phyloP scores from a whole-genome alignment of 2,113 vertebrate species.

The Mystacornis crossleyi region DNA sequence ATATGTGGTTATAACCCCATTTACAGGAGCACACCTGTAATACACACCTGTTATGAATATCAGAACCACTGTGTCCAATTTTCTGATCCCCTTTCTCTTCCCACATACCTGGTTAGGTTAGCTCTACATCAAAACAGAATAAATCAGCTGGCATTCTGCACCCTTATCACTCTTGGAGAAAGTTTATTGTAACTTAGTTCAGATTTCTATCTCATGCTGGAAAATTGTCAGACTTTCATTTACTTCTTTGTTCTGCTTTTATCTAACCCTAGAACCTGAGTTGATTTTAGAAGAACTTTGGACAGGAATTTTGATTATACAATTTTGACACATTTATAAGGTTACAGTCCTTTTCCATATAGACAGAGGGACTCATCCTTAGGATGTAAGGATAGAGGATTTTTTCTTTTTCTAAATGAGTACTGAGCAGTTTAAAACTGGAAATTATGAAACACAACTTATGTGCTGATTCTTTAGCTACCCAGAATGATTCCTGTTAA shows the following conservation, averaged over 20 bases:
- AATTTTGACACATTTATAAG: not conserved
- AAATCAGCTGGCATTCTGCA: not conserved
- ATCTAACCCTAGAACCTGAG: not conserved
- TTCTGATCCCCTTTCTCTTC: not conserved
- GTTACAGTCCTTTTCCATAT: not conserved
- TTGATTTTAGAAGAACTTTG: not conserved
- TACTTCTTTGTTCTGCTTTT: not conserved
- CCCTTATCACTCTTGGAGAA: not conserved
- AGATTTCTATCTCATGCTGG: not conserved
- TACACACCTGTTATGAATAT: not conserved
- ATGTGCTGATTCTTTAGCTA: not conserved
- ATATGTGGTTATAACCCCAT: not conserved
- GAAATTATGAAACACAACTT: not conserved
- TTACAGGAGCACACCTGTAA: not conserved
- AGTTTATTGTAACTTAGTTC: not conserved
- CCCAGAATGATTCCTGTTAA: not conserved
- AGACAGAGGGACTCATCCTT: not conserved
- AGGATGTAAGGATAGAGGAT: not conserved
- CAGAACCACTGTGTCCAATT: not conserved
- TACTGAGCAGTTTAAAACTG: not conserved
- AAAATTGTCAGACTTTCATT: not conserved
- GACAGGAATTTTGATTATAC: not conserved
- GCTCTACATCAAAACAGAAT: not conserved
- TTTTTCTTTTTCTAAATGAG: not conserved
- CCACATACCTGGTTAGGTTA: not conserved